These are phyloP conservation scores for Elanus axillaris DNA, from an alignment of 2,113 vertebrate species.

Conservation along the genomic window DNA sequence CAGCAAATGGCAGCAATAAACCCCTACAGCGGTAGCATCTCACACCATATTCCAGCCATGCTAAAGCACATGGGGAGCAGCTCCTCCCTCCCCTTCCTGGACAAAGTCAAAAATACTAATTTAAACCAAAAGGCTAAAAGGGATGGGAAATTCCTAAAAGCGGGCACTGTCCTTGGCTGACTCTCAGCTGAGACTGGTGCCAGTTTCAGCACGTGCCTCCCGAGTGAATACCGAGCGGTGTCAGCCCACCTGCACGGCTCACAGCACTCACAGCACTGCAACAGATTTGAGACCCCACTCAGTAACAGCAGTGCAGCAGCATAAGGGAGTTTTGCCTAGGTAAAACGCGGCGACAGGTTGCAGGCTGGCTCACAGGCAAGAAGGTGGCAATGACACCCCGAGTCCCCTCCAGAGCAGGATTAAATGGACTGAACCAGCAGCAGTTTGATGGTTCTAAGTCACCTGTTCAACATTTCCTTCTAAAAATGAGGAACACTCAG, in stretches of 20 bases:
- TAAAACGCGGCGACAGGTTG: background rate
- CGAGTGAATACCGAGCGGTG: fast-evolving
- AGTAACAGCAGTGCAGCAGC: fast-evolving
- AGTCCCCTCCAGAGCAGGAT: background rate
- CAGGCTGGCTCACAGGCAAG: background rate
- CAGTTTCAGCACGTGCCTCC: background rate
- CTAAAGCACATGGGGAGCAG: background rate
- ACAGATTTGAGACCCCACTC: background rate
- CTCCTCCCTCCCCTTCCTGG: background rate
- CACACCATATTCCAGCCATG: background rate
- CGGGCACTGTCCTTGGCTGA: background rate
- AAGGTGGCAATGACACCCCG: fast-evolving
- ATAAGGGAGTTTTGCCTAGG: background rate
- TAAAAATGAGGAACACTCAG: background rate
- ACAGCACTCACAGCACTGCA: background rate
- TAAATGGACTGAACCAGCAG: background rate
- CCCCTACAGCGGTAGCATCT: background rate
- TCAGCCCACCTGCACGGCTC: background rate
- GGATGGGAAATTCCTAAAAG: background rate
- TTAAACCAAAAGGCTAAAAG: background rate
- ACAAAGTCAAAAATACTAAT: background rate
- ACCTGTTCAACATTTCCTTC: background rate
- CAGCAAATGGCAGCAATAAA: background rate
- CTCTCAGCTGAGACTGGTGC: background rate
- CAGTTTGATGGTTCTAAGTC: background rate